A percentile compares a stretch with the other conserved stretches of the same genome.
Conservation (phyloP, 2,113 vertebrate species). For the Burhinus bistriatus region DNA sequence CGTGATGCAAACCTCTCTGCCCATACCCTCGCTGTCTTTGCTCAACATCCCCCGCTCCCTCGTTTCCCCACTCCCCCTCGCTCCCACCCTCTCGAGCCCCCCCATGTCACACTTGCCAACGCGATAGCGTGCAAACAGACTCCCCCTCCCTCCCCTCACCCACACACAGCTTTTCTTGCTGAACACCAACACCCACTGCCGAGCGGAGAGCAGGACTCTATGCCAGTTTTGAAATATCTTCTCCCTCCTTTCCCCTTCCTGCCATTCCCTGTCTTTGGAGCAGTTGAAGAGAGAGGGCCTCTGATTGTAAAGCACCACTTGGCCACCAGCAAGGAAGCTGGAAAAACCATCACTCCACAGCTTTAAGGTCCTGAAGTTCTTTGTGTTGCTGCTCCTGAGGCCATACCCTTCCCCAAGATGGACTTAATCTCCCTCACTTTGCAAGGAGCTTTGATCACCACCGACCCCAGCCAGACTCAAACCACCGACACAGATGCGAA, state of each 20-base stretch:
- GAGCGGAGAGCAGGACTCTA: not conserved
- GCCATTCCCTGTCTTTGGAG: not conserved
- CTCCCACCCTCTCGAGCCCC: not conserved
- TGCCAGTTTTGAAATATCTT: not conserved
- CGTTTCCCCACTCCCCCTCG: not conserved
- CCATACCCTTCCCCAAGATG: not conserved
- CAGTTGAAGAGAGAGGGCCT: not conserved
- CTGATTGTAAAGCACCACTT: not conserved
- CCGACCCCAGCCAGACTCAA: not conserved
- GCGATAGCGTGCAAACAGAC: not conserved
- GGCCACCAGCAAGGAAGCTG: not conserved
- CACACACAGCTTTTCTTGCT: not conserved
- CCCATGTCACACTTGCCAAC: not conserved
- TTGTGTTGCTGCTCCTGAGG: not conserved
- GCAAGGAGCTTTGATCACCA: not conserved
- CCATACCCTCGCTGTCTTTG: rapidly evolving
- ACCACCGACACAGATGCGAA: not conserved
- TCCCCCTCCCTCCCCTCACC: not conserved
- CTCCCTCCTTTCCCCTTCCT: not conserved
- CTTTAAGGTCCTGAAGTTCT: not conserved
- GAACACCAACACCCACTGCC: not conserved
- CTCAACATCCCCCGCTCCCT: not conserved
- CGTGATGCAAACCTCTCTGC: not conserved
- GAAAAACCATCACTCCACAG: not conserved
- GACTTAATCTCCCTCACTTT: not conserved